phyloP scores from a whole-genome alignment of 64 coral and sea anemone genomes.

The Acropora yongei region DNA sequence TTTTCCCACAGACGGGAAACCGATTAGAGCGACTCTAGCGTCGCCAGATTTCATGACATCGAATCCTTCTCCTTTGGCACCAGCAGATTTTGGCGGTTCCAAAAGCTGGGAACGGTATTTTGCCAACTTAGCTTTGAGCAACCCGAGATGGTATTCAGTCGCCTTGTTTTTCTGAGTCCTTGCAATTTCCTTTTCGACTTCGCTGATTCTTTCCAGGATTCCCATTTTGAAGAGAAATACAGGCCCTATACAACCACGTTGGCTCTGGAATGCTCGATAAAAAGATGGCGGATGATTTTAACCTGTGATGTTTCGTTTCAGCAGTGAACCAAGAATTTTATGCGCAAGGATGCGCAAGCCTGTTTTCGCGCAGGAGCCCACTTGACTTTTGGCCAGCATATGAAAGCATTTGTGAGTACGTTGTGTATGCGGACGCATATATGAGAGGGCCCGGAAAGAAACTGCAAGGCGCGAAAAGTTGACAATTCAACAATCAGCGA shows the following conservation, averaged over 20 bases:
- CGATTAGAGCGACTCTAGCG: conserved; percentile 97
- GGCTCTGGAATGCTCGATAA: background rate
- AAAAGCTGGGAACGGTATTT: conserved; percentile 95
- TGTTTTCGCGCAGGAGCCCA: no score
- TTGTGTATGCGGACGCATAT: no score
- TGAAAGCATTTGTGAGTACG: no score
- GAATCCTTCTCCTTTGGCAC: conserved; percentile 92
- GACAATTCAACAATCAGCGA: no score
- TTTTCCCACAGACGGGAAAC: conserved; percentile 97
- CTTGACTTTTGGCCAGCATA: no score
- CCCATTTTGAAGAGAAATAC: conserved; percentile 66
- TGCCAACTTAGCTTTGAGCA: conserved; percentile 93
- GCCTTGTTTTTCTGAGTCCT: conserved; percentile 99
- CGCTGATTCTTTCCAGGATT: conserved; percentile 95
- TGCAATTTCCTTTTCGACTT: conserved; percentile 96
- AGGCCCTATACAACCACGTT: background rate
- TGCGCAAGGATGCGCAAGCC: conserved; percentile 8
- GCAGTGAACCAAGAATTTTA: background rate
- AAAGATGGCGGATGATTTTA: conserved; percentile 9
- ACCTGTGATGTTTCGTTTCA: background rate
- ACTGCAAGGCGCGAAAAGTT: no score
- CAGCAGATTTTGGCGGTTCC: conserved; percentile 74
- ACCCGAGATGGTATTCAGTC: conserved; percentile 95
- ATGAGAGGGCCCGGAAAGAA: no score
- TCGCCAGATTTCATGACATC: conserved; percentile 99